Evolutionary conservation across 2,797 vertebrate species (phyloP).

Genomic region (Leuciscus waleckii): DNA sequence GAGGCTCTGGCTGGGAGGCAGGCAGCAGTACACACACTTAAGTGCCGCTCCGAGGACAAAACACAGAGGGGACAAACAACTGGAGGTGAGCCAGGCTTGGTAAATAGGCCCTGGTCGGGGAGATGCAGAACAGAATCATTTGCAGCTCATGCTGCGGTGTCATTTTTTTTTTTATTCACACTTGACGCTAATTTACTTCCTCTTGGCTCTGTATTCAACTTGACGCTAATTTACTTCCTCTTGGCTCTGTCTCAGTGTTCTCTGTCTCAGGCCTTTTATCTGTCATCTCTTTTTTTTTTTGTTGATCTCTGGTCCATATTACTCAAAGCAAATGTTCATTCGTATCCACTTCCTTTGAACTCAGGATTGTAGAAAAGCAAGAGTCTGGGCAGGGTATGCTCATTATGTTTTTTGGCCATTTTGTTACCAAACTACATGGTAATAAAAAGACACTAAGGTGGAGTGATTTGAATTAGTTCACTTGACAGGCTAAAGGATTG

Average conservation of each 20-base stretch:
- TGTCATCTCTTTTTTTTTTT: neutral
- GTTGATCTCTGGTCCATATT: slow-evolving; percentile 17
- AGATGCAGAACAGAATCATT: neutral
- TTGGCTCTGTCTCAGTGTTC: neutral
- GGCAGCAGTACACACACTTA: neutral
- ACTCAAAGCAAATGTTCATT: slow-evolving; percentile 15
- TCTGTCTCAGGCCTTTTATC: slow-evolving; percentile 7
- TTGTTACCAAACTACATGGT: slow-evolving; percentile 14
- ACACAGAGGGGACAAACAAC: slow-evolving; percentile 14
- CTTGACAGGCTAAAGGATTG: slow-evolving; percentile 21
- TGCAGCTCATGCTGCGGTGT: neutral
- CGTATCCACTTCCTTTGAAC: slow-evolving; percentile 32
- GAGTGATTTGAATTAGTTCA: neutral
- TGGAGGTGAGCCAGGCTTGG: slow-evolving; percentile 28
- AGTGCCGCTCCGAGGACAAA: slow-evolving; percentile 22
- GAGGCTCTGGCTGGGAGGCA: slow-evolving; percentile 3
- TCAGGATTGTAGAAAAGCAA: slow-evolving; percentile 8
- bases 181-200: slow-evolving; percentile 31
- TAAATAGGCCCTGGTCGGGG: neutral
- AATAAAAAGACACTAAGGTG: neutral
- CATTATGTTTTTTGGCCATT: slow-evolving; percentile 4
- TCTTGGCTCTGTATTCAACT: neutral
- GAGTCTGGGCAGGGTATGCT: slow-evolving; percentile 20
- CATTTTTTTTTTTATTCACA: neutral
- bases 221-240: slow-evolving; percentile 32